Base-by-base conservation (phyloP, 1,140 invertebrate species). In the Euura saliciscinereae region DNA sequence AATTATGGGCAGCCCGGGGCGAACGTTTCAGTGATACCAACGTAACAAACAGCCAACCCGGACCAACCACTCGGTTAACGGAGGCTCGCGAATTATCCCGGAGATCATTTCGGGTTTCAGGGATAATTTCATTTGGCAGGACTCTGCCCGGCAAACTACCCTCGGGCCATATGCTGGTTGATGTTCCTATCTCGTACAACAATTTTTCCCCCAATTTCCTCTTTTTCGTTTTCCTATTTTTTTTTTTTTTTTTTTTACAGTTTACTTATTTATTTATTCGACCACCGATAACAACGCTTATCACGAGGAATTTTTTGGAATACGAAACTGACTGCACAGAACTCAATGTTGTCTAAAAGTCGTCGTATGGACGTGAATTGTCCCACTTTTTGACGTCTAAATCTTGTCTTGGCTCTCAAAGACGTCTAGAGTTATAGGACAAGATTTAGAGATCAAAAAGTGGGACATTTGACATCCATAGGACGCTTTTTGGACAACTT, bases 121-220 rank as follows among this genome's bases (percentile, higher is more conserved):
- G 77, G 84, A 80, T 85, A 85, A 85, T 85, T 85, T 85, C 83
- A 84, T 84, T 85, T 85, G 84, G 84, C 80, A 80, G 75, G 70
- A 64, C 65, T 28, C 28, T 79, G 45, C 75, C 73, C 73, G 73
- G 6, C 28, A 28, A 28, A 28, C 59, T 13, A 8, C 43, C 71
- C 71, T 46, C 45, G 51, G 67, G 71, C 45, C 28, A 28, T 28
- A 59, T 59, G 10, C 51, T 8, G 51, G 3, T n/a, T 59, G 51
- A 59, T 59, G 51, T 59, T 59, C 6, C 51, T 59, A 59, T 59
- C 51, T 59, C 51, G 51, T n/a, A 8, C 46, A 51, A 8, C 51
- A 59, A 59, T 59, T 59, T 59, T 59, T 59, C 51, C 51, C 8
- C 51, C 51, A 59, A 59, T 59, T n/a, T 59, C 51, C 51, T 11